Evolutionary conservation across 1,140 invertebrate species (phyloP).

Genomic region (Dysdera silvatica): DNA sequence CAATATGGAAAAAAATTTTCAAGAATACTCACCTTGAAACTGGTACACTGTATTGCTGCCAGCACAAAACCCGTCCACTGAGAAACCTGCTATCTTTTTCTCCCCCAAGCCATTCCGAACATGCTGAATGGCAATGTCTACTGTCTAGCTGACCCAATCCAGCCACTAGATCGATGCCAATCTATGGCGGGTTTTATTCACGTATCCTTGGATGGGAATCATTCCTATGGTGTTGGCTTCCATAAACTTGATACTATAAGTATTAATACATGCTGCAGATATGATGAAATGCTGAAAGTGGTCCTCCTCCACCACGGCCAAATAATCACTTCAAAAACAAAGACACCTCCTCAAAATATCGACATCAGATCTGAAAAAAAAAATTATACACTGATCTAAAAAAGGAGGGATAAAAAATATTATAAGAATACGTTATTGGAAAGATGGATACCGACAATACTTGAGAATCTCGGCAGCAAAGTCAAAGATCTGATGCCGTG

Average conservation of each 20-base stretch:
- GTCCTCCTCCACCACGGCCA: not conserved
- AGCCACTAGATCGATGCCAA: not conserved
- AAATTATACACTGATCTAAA: no score
- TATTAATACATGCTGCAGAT: not conserved
- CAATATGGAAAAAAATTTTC: no score
- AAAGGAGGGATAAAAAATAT: no score
- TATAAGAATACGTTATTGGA: no score
- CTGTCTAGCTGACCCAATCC: not conserved
- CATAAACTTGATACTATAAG: not conserved
- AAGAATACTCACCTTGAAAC: no score
- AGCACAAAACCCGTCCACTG: not conserved
- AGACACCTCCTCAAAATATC: not conserved
- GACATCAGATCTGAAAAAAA: slow-evolving; percentile 4
- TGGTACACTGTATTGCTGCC: not conserved
- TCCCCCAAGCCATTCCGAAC: not conserved
- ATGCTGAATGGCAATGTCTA: not conserved
- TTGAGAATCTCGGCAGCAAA: not conserved
- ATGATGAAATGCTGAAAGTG: not conserved
- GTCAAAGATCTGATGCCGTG: not conserved
- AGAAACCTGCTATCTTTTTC: not conserved
- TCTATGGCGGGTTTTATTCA: not conserved
- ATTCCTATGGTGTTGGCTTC: not conserved
- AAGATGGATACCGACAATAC: not conserved
- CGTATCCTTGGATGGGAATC: not conserved
- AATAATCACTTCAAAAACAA: not conserved